Base-by-base conservation (phyloP, 2,797 vertebrate genomes). In the Pipistrellus pygmaeus region DNA sequence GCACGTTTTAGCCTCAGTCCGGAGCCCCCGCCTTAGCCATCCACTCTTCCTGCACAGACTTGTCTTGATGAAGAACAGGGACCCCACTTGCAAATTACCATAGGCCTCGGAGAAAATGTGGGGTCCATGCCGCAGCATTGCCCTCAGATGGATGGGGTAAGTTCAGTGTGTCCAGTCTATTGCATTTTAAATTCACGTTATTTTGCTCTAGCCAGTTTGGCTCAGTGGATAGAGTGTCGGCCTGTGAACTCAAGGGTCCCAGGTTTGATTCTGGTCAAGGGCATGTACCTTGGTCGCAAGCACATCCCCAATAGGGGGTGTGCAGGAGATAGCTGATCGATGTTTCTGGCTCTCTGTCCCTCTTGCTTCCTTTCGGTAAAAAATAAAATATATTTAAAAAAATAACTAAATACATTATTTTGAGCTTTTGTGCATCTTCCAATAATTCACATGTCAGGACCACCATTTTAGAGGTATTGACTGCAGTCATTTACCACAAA, bases 1-100 rank as follows among this genome's bases (percentile, higher is more conserved):
- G 73, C 18, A 80, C 68, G 71, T 83, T 92, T 97, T 87, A 27
- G 80, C 90, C 38, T 85, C 60, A 81, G 60, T 76, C 41, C 44
- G 66, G 91, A 91, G 23, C 83, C 14, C 81, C 9, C 0, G 62
- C 38, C 75, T 83, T 48, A 8, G 57, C 32, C 25, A 62, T 25
- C 41, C 82, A 66, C 6, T 72, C 5, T 86, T 90, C 32, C 48
- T 51, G 4, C 48, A 51, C 48, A 1, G 48, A 51, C 10, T 92
- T 88, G 35, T 77, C 76, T 57, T 88, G 78, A 88, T 62, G 35
- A 85, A 88, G 48, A 92, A 10, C 4, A 12, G n/a, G 7, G 20
- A 76, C 6, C 77, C 27, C 13, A 5, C 92, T 88, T 92, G 76
- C 66, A 85, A 81, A 14, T 86, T 90, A 48, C 53, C 57, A 73